Evolutionary conservation across 2,797 vertebrate species (phyloP).

Genomic region (Chloroceryle inda): DNA sequence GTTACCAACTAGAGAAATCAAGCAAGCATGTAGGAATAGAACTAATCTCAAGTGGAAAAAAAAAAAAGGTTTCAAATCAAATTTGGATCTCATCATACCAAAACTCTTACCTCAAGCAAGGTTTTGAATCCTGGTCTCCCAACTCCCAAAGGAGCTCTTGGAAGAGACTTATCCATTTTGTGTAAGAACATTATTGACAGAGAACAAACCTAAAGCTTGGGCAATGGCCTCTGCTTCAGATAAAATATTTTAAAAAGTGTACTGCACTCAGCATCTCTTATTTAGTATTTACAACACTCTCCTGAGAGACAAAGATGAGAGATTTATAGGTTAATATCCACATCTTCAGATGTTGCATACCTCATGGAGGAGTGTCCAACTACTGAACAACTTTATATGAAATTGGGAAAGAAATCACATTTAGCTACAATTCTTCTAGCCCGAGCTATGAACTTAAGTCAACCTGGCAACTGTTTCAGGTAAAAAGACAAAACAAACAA

Average conservation of each 20-base stretch:
- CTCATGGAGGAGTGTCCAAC: background rate
- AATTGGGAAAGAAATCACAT: background rate
- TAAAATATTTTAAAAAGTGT: background rate
- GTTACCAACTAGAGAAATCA: background rate
- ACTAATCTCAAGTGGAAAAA: background rate
- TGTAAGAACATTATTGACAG: background rate
- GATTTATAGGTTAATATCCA: background rate
- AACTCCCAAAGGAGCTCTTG: background rate
- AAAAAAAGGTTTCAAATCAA: background rate
- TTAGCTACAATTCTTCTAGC: background rate
- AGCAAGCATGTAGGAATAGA: background rate
- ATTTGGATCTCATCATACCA: background rate
- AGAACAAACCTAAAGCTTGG: background rate
- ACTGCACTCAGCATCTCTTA: background rate
- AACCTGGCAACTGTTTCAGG: background rate
- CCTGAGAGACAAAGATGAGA: background rate
- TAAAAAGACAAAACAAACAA: background rate
- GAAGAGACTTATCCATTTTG: background rate
- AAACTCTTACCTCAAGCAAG: background rate
- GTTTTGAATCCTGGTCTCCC: background rate
- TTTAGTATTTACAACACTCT: background rate
- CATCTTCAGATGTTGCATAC: background rate
- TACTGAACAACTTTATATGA: background rate
- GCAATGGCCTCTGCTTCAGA: background rate
- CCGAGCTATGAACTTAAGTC: background rate